Base-by-base conservation (phyloP, 2,888 invertebrate genomes). In the Nysson spinosus region DNA sequence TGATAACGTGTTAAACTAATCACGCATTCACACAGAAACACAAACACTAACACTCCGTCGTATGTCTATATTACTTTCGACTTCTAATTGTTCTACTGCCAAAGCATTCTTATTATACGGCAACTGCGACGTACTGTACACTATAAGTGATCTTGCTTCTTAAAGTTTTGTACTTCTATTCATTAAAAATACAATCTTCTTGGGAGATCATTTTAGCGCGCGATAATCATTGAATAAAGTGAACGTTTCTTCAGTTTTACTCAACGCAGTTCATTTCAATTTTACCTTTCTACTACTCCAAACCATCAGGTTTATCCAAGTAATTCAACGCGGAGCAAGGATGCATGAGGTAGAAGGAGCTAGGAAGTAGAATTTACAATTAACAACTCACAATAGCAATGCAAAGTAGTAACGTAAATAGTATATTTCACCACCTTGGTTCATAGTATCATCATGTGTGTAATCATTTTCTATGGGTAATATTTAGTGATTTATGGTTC, bases 21-120 rank as follows among this genome's bases (percentile, higher is more conserved):
- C n/a, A n/a, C n/a, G n/a, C n/a, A n/a, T n/a, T n/a, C n/a, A n/a
- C n/a, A n/a, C n/a, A n/a, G n/a, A n/a, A n/a, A n/a, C n/a, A n/a
- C n/a, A n/a, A n/a, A n/a, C 17, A 47, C n/a, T n/a, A 42, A 65
- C 46, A 61, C n/a, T 34, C 61, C 47, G 28, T 66, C 50, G 46
- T 55, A 46, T n/a, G n/a, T 63, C 42, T 66, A 60, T 47, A 47
- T 75, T 75, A 67, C 24, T 69, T 75, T 72, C 43, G 32, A 72
- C 39, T 72, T 72, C 57, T 67, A 42, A 69, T 75, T 65, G 69
- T 72, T 76, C 67, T 75, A 75, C 76, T 75, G 76, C 76, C 76
- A 75, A 75, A 72, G 50, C 57, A 60, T 72, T 69, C 56, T 75
- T 67, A 63, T 71, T 66, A 61, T 72, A 75, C 60, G 56, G 61